These are phyloP conservation scores for Melinaea menophilus DNA, from an alignment of 2,888 invertebrate genomes.

Conservation along the genomic window DNA sequence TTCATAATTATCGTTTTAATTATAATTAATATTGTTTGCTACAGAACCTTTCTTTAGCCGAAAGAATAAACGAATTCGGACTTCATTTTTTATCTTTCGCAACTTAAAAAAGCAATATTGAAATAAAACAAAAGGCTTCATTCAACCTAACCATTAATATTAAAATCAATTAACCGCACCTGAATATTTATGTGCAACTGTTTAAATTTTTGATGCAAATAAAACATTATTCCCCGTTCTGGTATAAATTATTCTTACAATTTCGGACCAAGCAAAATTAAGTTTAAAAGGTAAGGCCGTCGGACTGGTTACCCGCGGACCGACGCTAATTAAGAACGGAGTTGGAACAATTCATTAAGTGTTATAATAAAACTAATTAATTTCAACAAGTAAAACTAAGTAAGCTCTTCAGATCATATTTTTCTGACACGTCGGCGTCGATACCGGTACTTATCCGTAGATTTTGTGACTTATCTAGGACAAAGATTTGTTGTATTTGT, in stretches of 20 bases:
- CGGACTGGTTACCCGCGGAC: conserved; percentile 15
- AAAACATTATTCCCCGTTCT: conserved; percentile 15
- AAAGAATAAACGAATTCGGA: background rate
- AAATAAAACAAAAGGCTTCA: background rate
- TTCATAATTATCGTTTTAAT: background rate
- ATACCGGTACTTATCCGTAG: background rate
- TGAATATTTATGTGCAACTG: conserved; percentile 14
- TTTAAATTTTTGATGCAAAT: conserved; percentile 14
- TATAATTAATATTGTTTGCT: background rate
- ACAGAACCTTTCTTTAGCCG: background rate
- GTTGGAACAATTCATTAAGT: conserved; percentile 33
- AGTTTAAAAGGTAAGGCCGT: conserved; percentile 18
- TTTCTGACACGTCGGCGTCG: conserved; percentile 2
- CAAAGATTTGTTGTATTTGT: too few relatives aligned
- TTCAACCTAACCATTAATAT: conserved; percentile 1
- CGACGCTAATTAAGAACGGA: conserved; percentile 29
- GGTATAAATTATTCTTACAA: conserved; percentile 25
- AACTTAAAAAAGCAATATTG: background rate
- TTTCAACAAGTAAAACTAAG: conserved; percentile 18
- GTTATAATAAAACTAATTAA: conserved; percentile 35
- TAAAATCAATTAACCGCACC: conserved; percentile 7
- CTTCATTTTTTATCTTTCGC: background rate
- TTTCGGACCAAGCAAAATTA: conserved; percentile 23
- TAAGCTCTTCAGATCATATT: conserved; percentile 1
- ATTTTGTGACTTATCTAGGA: too few relatives aligned